phyloP scores from a whole-genome alignment of 1,140 invertebrate genomes.

The Atta texana region DNA sequence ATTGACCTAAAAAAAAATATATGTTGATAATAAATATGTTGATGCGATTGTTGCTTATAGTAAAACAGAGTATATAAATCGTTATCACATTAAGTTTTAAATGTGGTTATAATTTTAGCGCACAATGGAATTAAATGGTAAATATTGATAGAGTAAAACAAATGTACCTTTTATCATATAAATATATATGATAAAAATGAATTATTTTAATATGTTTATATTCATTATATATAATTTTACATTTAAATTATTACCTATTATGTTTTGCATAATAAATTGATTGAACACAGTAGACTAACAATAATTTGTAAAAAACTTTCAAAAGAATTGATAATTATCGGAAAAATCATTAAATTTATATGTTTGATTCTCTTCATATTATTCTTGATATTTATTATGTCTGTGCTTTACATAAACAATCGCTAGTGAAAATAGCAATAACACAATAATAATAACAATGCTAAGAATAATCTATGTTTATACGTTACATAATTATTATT shows the following conservation, averaged over 20 bases:
- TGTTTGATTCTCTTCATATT: background rate
- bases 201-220: background rate
- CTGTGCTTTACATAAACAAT: slow-evolving; percentile 36
- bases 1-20: background rate
- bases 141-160: background rate
- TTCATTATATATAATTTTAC: background rate
- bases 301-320: slow-evolving; percentile 11
- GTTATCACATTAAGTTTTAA: slow-evolving; percentile 15
- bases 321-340: background rate
- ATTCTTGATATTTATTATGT: slow-evolving; percentile 8
- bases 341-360: background rate
- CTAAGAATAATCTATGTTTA: slow-evolving; percentile 29
- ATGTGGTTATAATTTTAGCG: slow-evolving; percentile 11
- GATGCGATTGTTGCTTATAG: slow-evolving; percentile 19
- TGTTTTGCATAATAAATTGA: background rate
- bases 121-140: slow-evolving; percentile 29
- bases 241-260: background rate
- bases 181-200: slow-evolving; percentile 25
- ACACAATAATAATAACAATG: slow-evolving; percentile 42
- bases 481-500: slow-evolving; percentile 23
- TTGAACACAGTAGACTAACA: background rate
- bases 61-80: slow-evolving; percentile 9
- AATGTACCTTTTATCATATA: background rate
- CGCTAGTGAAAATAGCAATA: slow-evolving; percentile 26
- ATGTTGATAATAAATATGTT: background rate